Base-by-base conservation (phyloP, 2,113 vertebrate species). In the Grammomys dolichurus region DNA sequence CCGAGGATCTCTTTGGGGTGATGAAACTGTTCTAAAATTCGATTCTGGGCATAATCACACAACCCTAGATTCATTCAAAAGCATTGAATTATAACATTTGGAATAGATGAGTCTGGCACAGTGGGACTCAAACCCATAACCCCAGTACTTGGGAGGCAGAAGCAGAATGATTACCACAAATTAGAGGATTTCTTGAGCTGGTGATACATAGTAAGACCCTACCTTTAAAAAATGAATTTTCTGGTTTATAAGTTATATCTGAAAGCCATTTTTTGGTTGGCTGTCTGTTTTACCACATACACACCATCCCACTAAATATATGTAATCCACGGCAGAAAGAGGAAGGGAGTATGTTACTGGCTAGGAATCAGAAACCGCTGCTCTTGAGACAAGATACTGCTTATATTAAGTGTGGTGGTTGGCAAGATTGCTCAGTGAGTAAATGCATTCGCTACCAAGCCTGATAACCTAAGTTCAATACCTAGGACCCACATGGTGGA, bases 11-110 rank as follows among this genome's bases (percentile, higher is more conserved):
- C 89, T 31, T 46, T 46, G 67, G 65, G 69, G 72, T 75, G 63
- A 90, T 56, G 19, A 92, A 86, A 76, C 17, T 67, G 20, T 91
- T 97, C 91, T 43, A 43, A 67, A 90, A 92, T 72, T 46, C 81
- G 28, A 69, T 24, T 19, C 16, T 75, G 77, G 31, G 54, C 82
- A 82, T 82, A 19, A 67, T 77, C 51, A 20, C 28, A 90, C 43
- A 95, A 73, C 2, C 58, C 67, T 54, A 63, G n/a, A 73, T 48
- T 33, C 80, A 73, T 75, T 72, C 19, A 7, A 90, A 96, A 60
- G 20, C 12, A 20, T 16, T 48, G 75, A 76, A 54, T 26, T 63
- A 4, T 78, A 69, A 48, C 36, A 80, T 46, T 89, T 92, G 36
- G 87, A 87, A 56, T 73, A 80, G 89, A 73, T 58, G 8, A 89